These are phyloP conservation scores for Rhabdomys dilectus DNA, from an alignment of 2,113 vertebrate species.

Conservation along the genomic window DNA sequence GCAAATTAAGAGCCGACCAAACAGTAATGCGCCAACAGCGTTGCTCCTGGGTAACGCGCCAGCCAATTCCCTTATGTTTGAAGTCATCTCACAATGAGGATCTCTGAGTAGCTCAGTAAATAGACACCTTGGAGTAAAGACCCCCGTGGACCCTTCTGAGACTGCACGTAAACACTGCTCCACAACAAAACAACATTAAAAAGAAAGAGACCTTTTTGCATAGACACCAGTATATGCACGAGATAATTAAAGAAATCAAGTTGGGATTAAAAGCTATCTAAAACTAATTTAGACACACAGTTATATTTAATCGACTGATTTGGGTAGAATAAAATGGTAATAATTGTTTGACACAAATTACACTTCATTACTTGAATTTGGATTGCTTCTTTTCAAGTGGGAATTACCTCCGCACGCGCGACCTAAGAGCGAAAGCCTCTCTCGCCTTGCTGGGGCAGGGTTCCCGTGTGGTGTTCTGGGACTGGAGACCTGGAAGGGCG, in stretches of 20 bases:
- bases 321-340: constrained; percentile 74
- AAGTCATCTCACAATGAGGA: not conserved
- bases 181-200: not conserved
- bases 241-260: constrained; percentile 75
- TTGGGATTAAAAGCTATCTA: constrained; percentile 82
- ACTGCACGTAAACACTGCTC: not conserved
- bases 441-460: constrained; percentile 27
- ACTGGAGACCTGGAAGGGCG: not conserved
- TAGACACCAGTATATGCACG: constrained; percentile 68
- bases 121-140: not conserved
- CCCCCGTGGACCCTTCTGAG: not conserved
- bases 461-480: not conserved
- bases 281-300: constrained; percentile 76
- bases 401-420: constrained; percentile 64
- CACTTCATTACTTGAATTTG: constrained; percentile 72
- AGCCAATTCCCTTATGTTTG: not conserved
- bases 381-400: constrained; percentile 53
- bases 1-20: not conserved
- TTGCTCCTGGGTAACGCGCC: not conserved
- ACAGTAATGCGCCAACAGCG: not conserved
- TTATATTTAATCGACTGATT: constrained; percentile 76
- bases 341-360: constrained; percentile 77
- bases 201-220: not conserved
- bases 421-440: constrained; percentile 47
- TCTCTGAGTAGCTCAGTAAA: constrained; percentile 16